Evolutionary conservation across 2,888 invertebrate species (phyloP).

Genomic region (Drosophila stalkeri): DNA sequence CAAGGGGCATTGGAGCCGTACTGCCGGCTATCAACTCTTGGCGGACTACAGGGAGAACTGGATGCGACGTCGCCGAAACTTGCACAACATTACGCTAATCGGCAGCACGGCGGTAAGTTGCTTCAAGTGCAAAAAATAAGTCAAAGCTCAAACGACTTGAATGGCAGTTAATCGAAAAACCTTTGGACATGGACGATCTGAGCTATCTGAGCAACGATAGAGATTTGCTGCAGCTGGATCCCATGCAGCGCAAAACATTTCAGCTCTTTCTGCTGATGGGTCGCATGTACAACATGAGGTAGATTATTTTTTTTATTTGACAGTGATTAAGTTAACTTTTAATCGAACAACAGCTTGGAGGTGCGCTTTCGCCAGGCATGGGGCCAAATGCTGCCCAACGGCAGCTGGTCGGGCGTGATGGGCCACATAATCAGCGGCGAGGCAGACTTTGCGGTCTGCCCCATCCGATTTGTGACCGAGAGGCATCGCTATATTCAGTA

Average conservation of each 20-base stretch:
- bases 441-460: slow-evolving; percentile 71
- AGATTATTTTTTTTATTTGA: background rate
- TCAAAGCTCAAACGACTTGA: background rate
- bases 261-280: slow-evolving; percentile 70
- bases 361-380: slow-evolving; percentile 63
- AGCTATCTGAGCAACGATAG: slow-evolving; percentile 61
- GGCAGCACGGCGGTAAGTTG: slow-evolving; percentile 67
- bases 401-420: slow-evolving; percentile 79
- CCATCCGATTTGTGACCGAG: slow-evolving; percentile 71
- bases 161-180: slow-evolving; percentile 69
- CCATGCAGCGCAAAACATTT: slow-evolving; percentile 82
- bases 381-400: slow-evolving; percentile 70
- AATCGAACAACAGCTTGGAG: slow-evolving; percentile 58
- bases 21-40: slow-evolving; percentile 56
- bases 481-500: slow-evolving; percentile 64
- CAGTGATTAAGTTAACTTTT: background rate
- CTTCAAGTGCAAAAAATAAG: background rate
- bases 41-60: slow-evolving; percentile 53
- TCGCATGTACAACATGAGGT: slow-evolving; percentile 77
- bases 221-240: slow-evolving; percentile 70
- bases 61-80: slow-evolving; percentile 72
- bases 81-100: slow-evolving; percentile 60
- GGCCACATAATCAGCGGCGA: slow-evolving; percentile 62
- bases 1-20: slow-evolving; percentile 77
- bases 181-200: slow-evolving; percentile 44